Evolutionary conservation across 2,888 invertebrate species (phyloP).

Genomic region (Cancer borealis): DNA sequence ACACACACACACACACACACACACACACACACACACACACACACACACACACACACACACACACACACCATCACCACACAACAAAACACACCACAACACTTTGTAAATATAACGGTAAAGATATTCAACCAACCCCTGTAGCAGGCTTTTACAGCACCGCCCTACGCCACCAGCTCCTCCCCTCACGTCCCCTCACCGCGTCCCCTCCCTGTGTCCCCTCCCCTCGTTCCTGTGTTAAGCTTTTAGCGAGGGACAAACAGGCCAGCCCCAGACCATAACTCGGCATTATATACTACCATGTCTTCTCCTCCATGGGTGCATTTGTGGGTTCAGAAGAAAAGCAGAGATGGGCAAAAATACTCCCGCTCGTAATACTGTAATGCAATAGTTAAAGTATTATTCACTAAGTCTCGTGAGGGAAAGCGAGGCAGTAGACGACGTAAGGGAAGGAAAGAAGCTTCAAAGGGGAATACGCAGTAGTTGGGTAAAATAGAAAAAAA

Average conservation of each 20-base stretch:
- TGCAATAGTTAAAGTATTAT: conserved; percentile 61
- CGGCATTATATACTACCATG: conserved; percentile 57
- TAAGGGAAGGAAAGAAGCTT: neutral
- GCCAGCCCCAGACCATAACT: conserved; percentile 55
- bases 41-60: conserved; percentile 10
- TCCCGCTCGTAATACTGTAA: conserved; percentile 44
- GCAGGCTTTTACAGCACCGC: conserved; percentile 45
- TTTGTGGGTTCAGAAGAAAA: conserved; percentile 52
- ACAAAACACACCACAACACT: conserved; percentile 24
- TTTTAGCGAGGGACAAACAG: conserved; percentile 65
- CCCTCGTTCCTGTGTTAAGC: conserved; percentile 56
- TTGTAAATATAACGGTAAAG: conserved; percentile 42
- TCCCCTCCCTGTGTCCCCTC: neutral
- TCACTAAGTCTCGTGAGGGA: conserved; percentile 32
- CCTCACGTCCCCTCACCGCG: neutral
- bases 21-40: conserved; percentile 41
- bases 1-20: conserved; percentile 38
- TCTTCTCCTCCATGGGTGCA: conserved; percentile 49
- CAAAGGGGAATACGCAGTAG: neutral
- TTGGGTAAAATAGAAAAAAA: neutral
- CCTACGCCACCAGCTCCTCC: neutral
- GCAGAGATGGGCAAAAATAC: conserved; percentile 59
- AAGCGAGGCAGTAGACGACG: too few species aligned
- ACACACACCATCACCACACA: neutral
- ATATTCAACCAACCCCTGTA: conserved; percentile 48